phyloP scores from a whole-genome alignment of 2,888 invertebrate genomes.

The Nephrotoma appendiculata region DNA sequence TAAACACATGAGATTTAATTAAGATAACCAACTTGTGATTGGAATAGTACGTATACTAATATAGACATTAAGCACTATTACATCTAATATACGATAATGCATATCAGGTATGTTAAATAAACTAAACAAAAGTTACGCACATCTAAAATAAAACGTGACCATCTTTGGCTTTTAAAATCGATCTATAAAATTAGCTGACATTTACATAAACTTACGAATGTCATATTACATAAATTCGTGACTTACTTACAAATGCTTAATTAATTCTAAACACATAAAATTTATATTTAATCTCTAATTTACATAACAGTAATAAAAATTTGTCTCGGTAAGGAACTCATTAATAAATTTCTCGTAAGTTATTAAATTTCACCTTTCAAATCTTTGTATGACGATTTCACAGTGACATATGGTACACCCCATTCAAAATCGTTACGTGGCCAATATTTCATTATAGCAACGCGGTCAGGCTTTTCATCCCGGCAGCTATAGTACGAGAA shows the following conservation, averaged over 20 bases:
- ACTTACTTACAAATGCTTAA: neutral
- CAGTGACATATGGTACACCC: constrained; percentile 59
- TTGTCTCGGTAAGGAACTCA: neutral
- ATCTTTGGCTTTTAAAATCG: neutral
- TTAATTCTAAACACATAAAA: neutral
- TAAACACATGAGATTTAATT: neutral
- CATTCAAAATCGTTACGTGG: constrained; percentile 62
- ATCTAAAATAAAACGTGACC: neutral
- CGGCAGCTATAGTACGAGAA: constrained; percentile 66
- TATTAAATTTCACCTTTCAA: neutral
- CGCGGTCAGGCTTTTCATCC: constrained; percentile 54
- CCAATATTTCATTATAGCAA: constrained; percentile 59
- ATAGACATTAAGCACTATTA: neutral
- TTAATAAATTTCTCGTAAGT: neutral
- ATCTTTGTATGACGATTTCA: constrained; percentile 42
- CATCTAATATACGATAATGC: neutral
- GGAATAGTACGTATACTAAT: neutral
- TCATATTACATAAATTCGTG: neutral
- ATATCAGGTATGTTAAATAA: neutral
- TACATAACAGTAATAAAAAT: neutral
- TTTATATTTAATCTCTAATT: neutral
- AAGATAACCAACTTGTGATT: neutral
- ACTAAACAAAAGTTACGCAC: neutral
- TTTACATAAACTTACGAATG: neutral
- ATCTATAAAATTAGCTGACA: neutral